phyloP scores from a whole-genome alignment of 2,797 vertebrate genomes.

The Columba guinea region DNA sequence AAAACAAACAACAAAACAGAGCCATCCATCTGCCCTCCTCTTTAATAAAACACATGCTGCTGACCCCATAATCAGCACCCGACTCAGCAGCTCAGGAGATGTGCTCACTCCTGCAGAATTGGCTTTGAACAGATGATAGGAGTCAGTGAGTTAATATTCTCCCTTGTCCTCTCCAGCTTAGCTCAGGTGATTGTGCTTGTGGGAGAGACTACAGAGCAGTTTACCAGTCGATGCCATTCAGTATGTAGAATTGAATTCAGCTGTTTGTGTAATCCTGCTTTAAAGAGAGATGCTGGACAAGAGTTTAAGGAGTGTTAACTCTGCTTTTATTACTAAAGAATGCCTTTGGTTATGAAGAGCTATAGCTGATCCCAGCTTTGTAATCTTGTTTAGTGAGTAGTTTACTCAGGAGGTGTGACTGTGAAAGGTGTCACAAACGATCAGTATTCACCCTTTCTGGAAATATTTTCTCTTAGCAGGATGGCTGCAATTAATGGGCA shows the following conservation, averaged over 20 bases:
- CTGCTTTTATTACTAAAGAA: background rate
- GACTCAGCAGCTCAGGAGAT: background rate
- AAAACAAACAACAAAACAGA: background rate
- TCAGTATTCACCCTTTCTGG: background rate
- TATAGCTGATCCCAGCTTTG: background rate
- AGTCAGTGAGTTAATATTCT: background rate
- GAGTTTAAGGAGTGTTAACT: background rate
- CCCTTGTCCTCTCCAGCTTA: background rate
- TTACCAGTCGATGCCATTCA: background rate
- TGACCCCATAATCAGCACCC: background rate
- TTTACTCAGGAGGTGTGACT: background rate
- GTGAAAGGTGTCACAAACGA: conserved; percentile 1
- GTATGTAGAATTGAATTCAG: background rate
- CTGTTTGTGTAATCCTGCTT: background rate
- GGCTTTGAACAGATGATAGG: background rate
- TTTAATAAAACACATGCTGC: background rate
- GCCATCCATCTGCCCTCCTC: background rate
- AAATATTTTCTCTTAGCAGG: background rate
- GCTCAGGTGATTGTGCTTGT: background rate
- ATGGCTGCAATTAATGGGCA: background rate
- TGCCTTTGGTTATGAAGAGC: conserved; percentile 3
- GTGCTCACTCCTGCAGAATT: background rate
- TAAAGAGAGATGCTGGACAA: background rate
- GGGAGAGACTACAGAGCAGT: background rate
- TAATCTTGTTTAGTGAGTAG: conserved; percentile 7